phyloP scores from a whole-genome alignment of 2,888 invertebrate species.

The Eupithecia exiguata region DNA sequence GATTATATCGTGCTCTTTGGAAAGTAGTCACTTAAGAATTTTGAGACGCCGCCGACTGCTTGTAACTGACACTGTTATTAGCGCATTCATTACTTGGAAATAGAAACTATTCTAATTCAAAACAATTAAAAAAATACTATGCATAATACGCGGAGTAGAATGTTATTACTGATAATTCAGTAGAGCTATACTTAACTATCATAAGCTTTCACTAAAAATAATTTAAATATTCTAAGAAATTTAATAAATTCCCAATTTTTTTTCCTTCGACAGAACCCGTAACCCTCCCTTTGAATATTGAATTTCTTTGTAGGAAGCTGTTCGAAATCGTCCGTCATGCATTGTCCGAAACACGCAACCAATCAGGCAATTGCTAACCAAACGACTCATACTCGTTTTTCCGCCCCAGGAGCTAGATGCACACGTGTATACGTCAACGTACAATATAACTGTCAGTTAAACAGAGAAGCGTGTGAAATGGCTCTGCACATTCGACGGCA shows the following conservation, averaged over 20 bases:
- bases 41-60: constrained; percentile 54
- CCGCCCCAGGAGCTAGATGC: background rate
- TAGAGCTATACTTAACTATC: background rate
- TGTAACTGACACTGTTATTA: constrained; percentile 48
- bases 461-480: background rate
- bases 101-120: background rate
- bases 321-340: background rate
- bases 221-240: too few species aligned
- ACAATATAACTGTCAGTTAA: background rate
- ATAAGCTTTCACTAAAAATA: background rate
- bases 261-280: too few species aligned
- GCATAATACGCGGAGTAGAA: background rate
- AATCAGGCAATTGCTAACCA: background rate
- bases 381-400: background rate
- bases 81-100: background rate
- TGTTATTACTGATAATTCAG: background rate
- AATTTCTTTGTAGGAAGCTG: background rate
- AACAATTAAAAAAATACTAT: background rate
- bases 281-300: background rate
- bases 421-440: background rate
- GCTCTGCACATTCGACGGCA: background rate
- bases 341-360: background rate
- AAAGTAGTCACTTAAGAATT: constrained; percentile 71
- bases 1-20: constrained; percentile 80
- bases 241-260: too few species aligned